Evolutionary conservation across 2,797 vertebrate species (phyloP).

Genomic region (Lacerta bilineata): DNA sequence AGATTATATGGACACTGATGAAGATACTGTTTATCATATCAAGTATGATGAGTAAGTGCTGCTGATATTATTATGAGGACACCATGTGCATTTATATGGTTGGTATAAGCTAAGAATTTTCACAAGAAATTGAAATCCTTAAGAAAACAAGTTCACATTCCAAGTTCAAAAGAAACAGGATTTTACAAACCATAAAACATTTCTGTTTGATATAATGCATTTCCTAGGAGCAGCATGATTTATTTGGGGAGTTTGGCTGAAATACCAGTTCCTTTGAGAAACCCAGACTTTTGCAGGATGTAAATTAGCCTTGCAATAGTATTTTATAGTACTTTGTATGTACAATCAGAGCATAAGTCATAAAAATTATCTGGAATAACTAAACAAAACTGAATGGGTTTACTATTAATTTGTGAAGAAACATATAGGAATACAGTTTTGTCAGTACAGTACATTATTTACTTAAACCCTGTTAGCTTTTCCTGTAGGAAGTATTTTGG

Average conservation of each 20-base stretch:
- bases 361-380: not conserved
- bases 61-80: slow-evolving; percentile 78
- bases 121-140: slow-evolving; percentile 62
- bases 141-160: slow-evolving; percentile 68
- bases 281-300: slow-evolving; percentile 21
- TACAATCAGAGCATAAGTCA: not conserved
- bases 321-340: slow-evolving; percentile 25
- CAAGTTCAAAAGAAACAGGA: slow-evolving; percentile 57
- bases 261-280: slow-evolving; percentile 46
- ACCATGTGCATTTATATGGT: slow-evolving; percentile 68
- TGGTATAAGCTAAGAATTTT: slow-evolving; percentile 69
- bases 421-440: not conserved
- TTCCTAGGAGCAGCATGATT: slow-evolving; percentile 18
- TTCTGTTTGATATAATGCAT: slow-evolving; percentile 50
- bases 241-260: slow-evolving; percentile 34
- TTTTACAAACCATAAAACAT: slow-evolving; percentile 36
- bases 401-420: not conserved
- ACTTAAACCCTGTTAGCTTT: not conserved
- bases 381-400: not conserved
- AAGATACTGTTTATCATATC: slow-evolving; percentile 95
- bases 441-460: not conserved
- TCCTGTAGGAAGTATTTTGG: not conserved
- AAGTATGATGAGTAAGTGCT: slow-evolving; percentile 99
- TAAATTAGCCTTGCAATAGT: not conserved
- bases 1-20: slow-evolving; percentile 86